A percentile compares a stretch with the other conserved stretches of the same genome.
phyloP scores from a whole-genome alignment of 23 tunicate species.

The Clavelina lepadiformis region DNA sequence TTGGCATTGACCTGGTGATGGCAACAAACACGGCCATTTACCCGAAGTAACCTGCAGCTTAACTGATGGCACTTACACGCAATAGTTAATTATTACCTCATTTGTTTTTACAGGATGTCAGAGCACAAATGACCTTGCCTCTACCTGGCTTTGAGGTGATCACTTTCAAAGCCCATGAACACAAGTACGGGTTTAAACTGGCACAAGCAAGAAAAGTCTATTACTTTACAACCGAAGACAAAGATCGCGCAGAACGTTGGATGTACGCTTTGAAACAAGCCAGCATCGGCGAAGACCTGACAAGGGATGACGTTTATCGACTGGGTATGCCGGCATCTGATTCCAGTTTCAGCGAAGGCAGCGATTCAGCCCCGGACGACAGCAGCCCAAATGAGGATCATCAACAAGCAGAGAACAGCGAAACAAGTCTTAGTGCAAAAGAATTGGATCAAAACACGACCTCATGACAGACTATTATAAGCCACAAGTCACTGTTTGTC shows the following conservation, averaged over 20 bases:
- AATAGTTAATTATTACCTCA: too few species aligned
- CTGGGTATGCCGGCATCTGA: conserved; percentile 18
- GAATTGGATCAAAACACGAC: too few species aligned
- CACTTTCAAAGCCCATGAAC: conserved; percentile 32
- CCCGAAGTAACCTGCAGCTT: too few species aligned
- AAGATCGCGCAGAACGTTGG: conserved; percentile 53
- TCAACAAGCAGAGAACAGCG: too few species aligned
- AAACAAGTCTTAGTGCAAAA: too few species aligned
- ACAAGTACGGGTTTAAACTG: conserved; percentile 63
- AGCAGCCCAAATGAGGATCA: too few species aligned
- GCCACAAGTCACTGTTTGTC: too few species aligned
- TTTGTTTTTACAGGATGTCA: conserved; percentile 61
- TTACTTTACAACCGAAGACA: conserved; percentile 38
- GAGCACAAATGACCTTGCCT: conserved; percentile 82
- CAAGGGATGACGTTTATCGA: conserved; percentile 45
- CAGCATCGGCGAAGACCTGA: conserved; percentile 55
- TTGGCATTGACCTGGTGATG: too few species aligned
- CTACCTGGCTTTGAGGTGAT: conserved; percentile 70
- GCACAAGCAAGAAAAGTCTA: conserved; percentile 62
- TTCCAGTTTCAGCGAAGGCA: background rate
- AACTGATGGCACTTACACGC: too few species aligned
- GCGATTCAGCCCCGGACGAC: background rate
- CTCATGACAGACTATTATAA: too few species aligned
- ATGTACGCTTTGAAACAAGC: conserved; percentile 61
- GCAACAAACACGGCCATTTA: too few species aligned